Evolutionary conservation across 2,113 vertebrate species (phyloP), one percentile per base, ranked within the genome.

Genomic region (Pangasianodon gigas): DNA sequence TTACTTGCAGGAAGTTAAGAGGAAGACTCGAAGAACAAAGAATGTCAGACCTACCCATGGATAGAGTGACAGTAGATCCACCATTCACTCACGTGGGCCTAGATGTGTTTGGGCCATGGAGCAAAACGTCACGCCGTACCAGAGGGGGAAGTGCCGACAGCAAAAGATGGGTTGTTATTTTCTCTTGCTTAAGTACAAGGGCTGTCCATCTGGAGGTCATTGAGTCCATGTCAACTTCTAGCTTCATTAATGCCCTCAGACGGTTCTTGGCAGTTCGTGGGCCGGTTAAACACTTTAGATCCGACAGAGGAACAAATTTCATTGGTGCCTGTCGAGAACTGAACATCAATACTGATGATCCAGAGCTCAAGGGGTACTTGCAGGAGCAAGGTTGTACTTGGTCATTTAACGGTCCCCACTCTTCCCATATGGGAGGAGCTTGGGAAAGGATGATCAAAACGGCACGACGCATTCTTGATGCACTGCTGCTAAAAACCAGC

Each of bases 361-460:
- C 85, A 14, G 51, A 56, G 19, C 16, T 54, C 16, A 74, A 87
- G 9, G 8, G 21, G 14, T 87, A 87, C 21, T 67, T 74, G 1
- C 52, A 6, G 0, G 8, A 56, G 2, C 19, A 5, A 60, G 74
- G 74, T n/a, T 87, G 52, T 8, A 62, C 41, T 6, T 87, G 84
- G 60, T 13, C 6, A 26, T 67, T 48, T 16, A 67, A 85, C 21
- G 11, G 60, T 3, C 60, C 84, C 18, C 86, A 79, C 13, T 2
- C 65, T 4, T 69, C 65, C 4, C 65, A 32, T 11, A 69, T 69
- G 65, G 65, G 26, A 6, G 86, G 71, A 19, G 29, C 51, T n/a
- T 79, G 71, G 52, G 71, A 79, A 60, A 79, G 86, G 32, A 32
- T 87, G 19, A 87, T 87, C 58, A 52, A 52, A 41, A 71, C 58